phyloP scores from a whole-genome alignment of 2,888 invertebrate genomes.

The Drosophila imparisetae region DNA sequence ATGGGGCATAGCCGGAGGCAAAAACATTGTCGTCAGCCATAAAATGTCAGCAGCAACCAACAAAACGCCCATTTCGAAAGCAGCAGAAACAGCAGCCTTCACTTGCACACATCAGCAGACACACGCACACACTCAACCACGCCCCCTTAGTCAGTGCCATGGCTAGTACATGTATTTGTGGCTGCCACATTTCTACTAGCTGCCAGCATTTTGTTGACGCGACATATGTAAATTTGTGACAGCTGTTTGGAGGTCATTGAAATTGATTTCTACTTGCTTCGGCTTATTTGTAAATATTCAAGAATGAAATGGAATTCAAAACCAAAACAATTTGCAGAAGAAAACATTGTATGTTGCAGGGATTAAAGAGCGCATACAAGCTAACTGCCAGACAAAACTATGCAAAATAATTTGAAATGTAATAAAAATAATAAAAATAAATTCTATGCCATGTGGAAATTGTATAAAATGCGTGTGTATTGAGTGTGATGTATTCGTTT shows the following conservation, averaged over 20 bases:
- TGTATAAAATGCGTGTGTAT: background rate
- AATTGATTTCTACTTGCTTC: conserved; percentile 59
- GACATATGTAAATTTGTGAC: conserved; percentile 73
- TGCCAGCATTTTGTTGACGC: conserved; percentile 38
- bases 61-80: conserved; percentile 70
- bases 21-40: conserved; percentile 72
- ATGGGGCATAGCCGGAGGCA: conserved; percentile 39
- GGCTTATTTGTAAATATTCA: conserved; percentile 1
- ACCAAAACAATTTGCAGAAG: conserved; percentile 1
- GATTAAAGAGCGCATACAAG: background rate
- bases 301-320: conserved; percentile 2
- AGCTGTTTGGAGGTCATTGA: conserved; percentile 64
- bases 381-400: background rate
- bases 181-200: conserved; percentile 37
- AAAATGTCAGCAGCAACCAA: conserved; percentile 75
- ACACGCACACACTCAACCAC: conserved; percentile 37
- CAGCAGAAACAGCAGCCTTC: conserved; percentile 44
- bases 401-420: background rate
- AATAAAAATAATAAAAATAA: background rate
- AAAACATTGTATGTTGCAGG: background rate
- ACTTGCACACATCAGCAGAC: conserved; percentile 26
- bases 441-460: background rate
- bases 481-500: background rate
- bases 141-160: conserved; percentile 46
- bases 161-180: conserved; percentile 45